Evolutionary conservation across 1,140 invertebrate genomes (phyloP), one percentile per base, ranked within the genome.

Genomic region (Bacillus rossius): DNA sequence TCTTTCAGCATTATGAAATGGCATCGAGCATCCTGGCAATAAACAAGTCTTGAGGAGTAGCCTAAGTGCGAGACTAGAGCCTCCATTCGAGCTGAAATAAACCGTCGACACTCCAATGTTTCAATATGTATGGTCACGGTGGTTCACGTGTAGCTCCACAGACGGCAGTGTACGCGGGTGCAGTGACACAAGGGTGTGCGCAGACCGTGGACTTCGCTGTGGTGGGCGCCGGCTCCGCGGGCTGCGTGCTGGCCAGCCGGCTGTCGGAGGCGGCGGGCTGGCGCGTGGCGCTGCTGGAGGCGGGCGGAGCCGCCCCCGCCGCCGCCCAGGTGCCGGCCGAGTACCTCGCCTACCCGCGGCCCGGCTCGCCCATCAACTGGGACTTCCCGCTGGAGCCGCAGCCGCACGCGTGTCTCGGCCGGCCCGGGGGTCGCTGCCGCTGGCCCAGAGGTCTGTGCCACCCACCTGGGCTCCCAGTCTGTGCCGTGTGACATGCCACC

Each of bases 301-400:
- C 62, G 2, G 62, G 62, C 10, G 62, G 62, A 2, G 60, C 62
- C 2, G 60, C 54, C 20, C 60, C 60, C 13, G 49, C 47, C 1
- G 60, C 25, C 2, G 41, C 60, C 2, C 60, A 64, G 29, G 47
- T 45, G 16, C 60, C 62, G 1, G 51, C 23, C 19, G 54, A 53
- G n/a, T 61, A 61, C 53, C 57, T 59, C 56, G 43, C 42, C 37
- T 64, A 59, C 47, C 52, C 23, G 7, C 4, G 50, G 8, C 50
- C 61, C 3, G 16, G 19, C n/a, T n/a, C n/a, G n/a, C n/a, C n/a
- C 2, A 60, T 62, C 17, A 53, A 62, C 51, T 62, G 61, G 61
- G 41, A 59, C 29, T 53, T 45, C 14, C 13, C 41, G 8, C 80
- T 79, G 5, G 77, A 75, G 42, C 77, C 79, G 3, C 80, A 83